These are phyloP conservation scores for Hypsibius dujardini DNA, from an alignment of 1,140 invertebrate genomes.

Conservation along the genomic window DNA sequence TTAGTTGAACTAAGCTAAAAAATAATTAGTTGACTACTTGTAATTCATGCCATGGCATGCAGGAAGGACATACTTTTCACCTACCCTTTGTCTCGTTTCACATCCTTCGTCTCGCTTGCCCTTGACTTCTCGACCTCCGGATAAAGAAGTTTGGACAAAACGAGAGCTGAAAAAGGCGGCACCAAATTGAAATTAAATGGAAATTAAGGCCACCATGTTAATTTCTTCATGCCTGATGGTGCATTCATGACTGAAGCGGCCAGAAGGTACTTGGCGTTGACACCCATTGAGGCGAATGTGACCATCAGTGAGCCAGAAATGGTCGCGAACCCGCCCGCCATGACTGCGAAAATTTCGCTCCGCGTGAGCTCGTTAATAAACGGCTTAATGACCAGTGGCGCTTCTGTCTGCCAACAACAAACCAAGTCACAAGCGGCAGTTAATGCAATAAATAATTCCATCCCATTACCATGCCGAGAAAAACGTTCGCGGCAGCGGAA, in stretches of 20 bases:
- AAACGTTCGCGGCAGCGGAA: constrained; percentile 71
- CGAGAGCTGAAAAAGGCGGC: constrained; percentile 69
- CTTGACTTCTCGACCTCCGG: constrained; percentile 60
- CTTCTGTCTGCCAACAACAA: constrained; percentile 67
- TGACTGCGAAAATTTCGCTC: constrained; percentile 44
- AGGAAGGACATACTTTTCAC: not conserved
- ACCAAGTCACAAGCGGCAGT: too few relatives aligned
- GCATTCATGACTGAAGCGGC: constrained; percentile 88
- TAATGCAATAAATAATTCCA: too few relatives aligned
- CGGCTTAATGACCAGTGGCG: constrained; percentile 63
- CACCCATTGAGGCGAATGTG: constrained; percentile 74
- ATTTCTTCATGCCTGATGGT: not conserved
- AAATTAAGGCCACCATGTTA: too few relatives aligned
- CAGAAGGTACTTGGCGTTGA: constrained; percentile 38
- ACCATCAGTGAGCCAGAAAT: constrained; percentile 81
- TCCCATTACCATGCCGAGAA: constrained; percentile 72
- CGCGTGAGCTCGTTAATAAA: constrained; percentile 49
- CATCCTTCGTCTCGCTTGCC: constrained; percentile 36
- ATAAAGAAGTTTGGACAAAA: constrained; percentile 69
- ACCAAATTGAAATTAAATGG: too few relatives aligned
- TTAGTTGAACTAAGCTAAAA: too few relatives aligned
- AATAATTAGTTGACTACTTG: too few relatives aligned
- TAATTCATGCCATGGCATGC: too few relatives aligned
- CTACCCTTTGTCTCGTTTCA: constrained; percentile 13
- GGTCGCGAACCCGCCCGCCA: constrained; percentile 82